Conservation (phyloP, 2,113 vertebrate species). For the Astur gentilis region DNA sequence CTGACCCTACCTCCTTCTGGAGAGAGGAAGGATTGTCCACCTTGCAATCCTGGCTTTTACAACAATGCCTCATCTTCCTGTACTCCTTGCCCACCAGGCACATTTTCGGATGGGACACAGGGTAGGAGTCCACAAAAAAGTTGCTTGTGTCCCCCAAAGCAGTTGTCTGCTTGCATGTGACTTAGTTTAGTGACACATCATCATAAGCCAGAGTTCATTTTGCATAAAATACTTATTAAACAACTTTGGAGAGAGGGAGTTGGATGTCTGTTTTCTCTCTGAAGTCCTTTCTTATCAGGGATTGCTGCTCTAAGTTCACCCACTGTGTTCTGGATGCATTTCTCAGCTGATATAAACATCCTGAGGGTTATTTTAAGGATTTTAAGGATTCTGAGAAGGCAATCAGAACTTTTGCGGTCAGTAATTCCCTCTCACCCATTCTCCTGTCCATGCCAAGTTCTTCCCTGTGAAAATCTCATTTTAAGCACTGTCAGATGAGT, state of each 20-base stretch:
- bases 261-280: neutral
- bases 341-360: neutral
- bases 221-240: neutral
- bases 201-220: neutral
- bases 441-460: neutral
- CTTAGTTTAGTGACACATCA: neutral
- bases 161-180: neutral
- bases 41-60: conserved; percentile 96
- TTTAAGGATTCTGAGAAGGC: neutral
- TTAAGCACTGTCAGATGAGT: neutral
- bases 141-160: neutral
- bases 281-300: neutral
- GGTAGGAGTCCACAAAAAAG: conserved; percentile 67
- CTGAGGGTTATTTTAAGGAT: neutral
- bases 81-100: conserved; percentile 86
- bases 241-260: neutral
- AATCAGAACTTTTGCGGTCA: neutral
- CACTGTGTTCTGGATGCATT: neutral
- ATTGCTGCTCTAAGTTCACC: neutral
- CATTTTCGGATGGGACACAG: conserved; percentile 86
- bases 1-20: conserved; percentile 85
- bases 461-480: neutral
- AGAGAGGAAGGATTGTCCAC: conserved; percentile 89
- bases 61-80: conserved; percentile 89
- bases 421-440: neutral